These are phyloP conservation scores for Hycleus cichorii DNA, from an alignment of 1,140 invertebrate genomes.

Conservation along the genomic window DNA sequence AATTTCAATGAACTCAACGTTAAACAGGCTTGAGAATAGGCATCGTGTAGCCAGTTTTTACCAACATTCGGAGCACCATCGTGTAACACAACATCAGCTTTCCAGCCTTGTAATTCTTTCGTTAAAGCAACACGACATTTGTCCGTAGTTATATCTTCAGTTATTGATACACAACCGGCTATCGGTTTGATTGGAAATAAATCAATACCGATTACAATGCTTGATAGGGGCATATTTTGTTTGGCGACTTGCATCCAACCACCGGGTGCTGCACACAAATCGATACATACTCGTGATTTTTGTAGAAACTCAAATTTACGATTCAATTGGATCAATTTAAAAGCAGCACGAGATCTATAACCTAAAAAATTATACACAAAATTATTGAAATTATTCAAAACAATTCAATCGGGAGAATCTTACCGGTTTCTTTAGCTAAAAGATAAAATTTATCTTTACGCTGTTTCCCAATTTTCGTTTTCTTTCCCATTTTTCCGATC, in stretches of 20 bases:
- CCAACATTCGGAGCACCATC: slow-evolving; percentile 99
- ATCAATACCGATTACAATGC: slow-evolving; percentile 90
- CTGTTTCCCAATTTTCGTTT: slow-evolving; percentile 94
- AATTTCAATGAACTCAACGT: slow-evolving; percentile 90
- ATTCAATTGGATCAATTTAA: slow-evolving; percentile 97
- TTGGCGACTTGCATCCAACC: slow-evolving; percentile 99
- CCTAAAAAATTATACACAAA: slow-evolving; percentile 51
- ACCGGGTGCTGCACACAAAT: slow-evolving; percentile 98
- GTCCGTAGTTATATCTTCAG: slow-evolving; percentile 95
- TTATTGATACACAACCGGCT: slow-evolving; percentile 79
- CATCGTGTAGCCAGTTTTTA: slow-evolving; percentile 95
- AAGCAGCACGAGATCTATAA: slow-evolving; percentile 93
- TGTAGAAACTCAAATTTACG: slow-evolving; percentile 96
- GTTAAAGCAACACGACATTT: slow-evolving; percentile 73
- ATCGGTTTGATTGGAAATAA: slow-evolving; percentile 93
- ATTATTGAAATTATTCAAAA: neutral
- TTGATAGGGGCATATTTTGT: slow-evolving; percentile 96
- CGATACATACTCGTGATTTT: slow-evolving; percentile 90
- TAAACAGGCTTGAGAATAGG: slow-evolving; percentile 87
- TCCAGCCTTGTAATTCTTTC: slow-evolving; percentile 87
- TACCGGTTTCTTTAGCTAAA: slow-evolving; percentile 97
- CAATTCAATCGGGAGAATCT: slow-evolving; percentile 10
- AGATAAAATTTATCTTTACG: slow-evolving; percentile 98
- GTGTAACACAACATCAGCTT: slow-evolving; percentile 93
- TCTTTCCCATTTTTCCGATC: slow-evolving; percentile 78